Evolutionary conservation across 2,888 invertebrate species (phyloP).

Genomic region (Stenolophus ochropezus): DNA sequence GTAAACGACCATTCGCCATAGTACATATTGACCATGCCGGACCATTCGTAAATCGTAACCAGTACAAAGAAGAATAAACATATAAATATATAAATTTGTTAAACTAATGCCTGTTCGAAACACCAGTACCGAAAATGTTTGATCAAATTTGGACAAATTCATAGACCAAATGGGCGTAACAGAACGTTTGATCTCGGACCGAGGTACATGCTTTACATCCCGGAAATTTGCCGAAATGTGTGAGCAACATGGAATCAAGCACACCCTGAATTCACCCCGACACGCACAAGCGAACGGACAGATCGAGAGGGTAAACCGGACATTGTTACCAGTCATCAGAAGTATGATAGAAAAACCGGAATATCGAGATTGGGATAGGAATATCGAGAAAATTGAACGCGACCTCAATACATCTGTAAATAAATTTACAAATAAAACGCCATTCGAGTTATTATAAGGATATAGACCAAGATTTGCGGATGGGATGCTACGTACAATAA

Average conservation of each 20-base stretch:
- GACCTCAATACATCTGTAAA: background rate
- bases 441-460: constrained; percentile 8
- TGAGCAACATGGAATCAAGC: background rate
- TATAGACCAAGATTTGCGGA: background rate
- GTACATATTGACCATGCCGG: background rate
- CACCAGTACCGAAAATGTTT: no score
- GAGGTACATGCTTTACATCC: background rate
- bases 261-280: background rate
- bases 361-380: background rate
- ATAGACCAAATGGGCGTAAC: background rate
- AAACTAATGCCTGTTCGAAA: no score
- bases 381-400: background rate
- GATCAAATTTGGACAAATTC: no score
- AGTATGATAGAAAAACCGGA: background rate
- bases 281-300: constrained; percentile 16
- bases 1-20: background rate
- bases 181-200: background rate
- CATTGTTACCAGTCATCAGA: background rate
- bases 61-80: background rate
- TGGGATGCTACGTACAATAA: background rate
- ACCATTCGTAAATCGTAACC: background rate
- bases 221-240: background rate
- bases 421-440: background rate
- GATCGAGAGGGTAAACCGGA: constrained; percentile 9
- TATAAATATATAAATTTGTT: background rate